phyloP scores from a whole-genome alignment of 2,797 vertebrate genomes.

The Acanthornis magna region DNA sequence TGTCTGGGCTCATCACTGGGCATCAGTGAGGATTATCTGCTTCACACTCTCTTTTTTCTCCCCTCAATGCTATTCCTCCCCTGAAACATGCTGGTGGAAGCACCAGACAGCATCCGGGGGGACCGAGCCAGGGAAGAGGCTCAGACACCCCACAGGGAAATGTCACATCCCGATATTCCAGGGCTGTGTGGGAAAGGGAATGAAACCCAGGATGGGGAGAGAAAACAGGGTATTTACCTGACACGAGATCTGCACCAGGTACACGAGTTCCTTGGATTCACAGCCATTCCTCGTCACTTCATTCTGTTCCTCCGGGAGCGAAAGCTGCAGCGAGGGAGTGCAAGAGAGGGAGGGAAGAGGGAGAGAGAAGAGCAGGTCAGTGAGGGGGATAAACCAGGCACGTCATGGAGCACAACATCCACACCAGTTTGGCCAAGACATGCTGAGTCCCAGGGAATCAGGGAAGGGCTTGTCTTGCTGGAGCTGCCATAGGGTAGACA shows the following conservation, averaged over 20 bases:
- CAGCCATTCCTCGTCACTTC: conserved; percentile 84
- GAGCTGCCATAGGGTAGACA: neutral
- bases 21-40: neutral
- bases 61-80: neutral
- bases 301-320: conserved; percentile 89
- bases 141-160: neutral
- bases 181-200: neutral
- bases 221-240: conserved; percentile 81
- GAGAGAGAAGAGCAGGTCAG: conserved; percentile 31
- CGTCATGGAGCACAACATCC: neutral
- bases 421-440: neutral
- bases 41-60: neutral
- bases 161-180: accelerated
- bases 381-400: neutral
- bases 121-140: neutral
- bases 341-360: neutral
- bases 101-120: neutral
- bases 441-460: neutral
- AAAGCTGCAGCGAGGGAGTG: conserved; percentile 77
- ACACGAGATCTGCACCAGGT: conserved; percentile 92
- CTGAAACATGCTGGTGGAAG: neutral
- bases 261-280: conserved; percentile 91
- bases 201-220: neutral
- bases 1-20: neutral
- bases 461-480: neutral